phyloP scores from a whole-genome alignment of 2,113 vertebrate genomes.

The Athene noctua region DNA sequence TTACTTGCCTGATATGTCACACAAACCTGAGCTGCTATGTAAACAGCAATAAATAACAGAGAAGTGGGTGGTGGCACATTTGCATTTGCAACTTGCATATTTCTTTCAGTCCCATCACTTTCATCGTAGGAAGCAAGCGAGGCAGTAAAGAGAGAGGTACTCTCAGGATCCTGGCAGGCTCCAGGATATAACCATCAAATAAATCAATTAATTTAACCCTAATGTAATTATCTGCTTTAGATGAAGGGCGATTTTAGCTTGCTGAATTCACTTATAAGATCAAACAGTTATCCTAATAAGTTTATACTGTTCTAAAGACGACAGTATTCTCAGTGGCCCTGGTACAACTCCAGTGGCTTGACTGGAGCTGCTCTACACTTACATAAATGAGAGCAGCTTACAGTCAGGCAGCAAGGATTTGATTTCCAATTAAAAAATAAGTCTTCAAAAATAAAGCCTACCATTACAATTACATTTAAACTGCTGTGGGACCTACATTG shows the following conservation, averaged over 20 bases:
- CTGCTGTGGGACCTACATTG: neutral
- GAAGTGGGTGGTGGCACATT: neutral
- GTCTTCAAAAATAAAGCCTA: neutral
- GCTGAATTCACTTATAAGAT: constrained; percentile 32
- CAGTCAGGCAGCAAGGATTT: neutral
- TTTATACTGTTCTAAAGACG: constrained; percentile 5
- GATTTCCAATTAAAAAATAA: neutral
- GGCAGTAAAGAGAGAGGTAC: neutral
- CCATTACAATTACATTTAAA: neutral
- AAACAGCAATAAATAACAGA: constrained; percentile 27
- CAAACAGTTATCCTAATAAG: constrained; percentile 40
- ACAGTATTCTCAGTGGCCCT: neutral
- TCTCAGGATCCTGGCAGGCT: neutral
- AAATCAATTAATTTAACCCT: constrained; percentile 38
- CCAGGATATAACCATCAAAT: constrained; percentile 1
- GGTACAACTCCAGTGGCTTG: neutral
- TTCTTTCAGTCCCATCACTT: neutral
- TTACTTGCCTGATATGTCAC: neutral
- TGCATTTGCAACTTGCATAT: neutral
- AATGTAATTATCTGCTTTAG: constrained; percentile 44
- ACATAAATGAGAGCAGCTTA: neutral
- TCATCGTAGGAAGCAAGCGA: neutral
- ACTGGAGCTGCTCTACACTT: neutral
- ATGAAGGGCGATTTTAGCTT: constrained; percentile 34
- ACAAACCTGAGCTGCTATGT: neutral